A percentile compares a stretch with the other conserved stretches of the same genome.
These are phyloP conservation scores for Drosophila yakuba DNA, from an alignment of 1,140 invertebrate species.

Conservation along the genomic window DNA sequence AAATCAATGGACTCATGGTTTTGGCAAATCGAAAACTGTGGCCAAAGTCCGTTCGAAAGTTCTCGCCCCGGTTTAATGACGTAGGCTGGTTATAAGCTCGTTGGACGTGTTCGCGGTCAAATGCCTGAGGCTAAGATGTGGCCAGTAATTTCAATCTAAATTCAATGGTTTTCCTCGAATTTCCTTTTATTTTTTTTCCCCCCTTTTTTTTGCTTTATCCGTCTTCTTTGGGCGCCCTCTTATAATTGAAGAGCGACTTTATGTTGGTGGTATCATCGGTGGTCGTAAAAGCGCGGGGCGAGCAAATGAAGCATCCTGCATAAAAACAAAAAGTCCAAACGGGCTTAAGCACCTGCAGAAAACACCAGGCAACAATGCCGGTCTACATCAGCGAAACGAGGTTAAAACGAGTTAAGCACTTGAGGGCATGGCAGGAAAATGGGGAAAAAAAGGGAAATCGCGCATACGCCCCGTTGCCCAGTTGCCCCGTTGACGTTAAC, in stretches of 20 bases:
- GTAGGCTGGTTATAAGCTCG: slow-evolving; percentile 7
- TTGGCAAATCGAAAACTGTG: slow-evolving; percentile 32
- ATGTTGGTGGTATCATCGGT: slow-evolving; percentile 37
- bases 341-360: slow-evolving; percentile 55
- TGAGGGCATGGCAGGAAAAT: slow-evolving; percentile 30
- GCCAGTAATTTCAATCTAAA: slow-evolving; percentile 40
- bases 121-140: slow-evolving; percentile 7
- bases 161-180: slow-evolving; percentile 22
- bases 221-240: slow-evolving; percentile 9
- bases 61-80: slow-evolving; percentile 32
- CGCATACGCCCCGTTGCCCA: slow-evolving; percentile 26
- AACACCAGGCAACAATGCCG: slow-evolving; percentile 28
- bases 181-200: not conserved
- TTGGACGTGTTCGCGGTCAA: slow-evolving; percentile 11
- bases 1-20: slow-evolving; percentile 58
- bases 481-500: slow-evolving; percentile 39
- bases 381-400: slow-evolving; percentile 49
- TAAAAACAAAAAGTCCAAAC: slow-evolving; percentile 39
- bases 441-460: slow-evolving; percentile 17
- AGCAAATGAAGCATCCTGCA: slow-evolving; percentile 53
- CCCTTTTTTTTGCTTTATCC: not conserved
- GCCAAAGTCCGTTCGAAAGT: slow-evolving; percentile 25
- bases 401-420: slow-evolving; percentile 66
- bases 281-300: slow-evolving; percentile 12
- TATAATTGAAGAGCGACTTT: slow-evolving; percentile 44